Evolutionary conservation across 2,113 vertebrate species (phyloP), one percentile per base, ranked within the genome.

Genomic region (Tachuris rubrigastra): DNA sequence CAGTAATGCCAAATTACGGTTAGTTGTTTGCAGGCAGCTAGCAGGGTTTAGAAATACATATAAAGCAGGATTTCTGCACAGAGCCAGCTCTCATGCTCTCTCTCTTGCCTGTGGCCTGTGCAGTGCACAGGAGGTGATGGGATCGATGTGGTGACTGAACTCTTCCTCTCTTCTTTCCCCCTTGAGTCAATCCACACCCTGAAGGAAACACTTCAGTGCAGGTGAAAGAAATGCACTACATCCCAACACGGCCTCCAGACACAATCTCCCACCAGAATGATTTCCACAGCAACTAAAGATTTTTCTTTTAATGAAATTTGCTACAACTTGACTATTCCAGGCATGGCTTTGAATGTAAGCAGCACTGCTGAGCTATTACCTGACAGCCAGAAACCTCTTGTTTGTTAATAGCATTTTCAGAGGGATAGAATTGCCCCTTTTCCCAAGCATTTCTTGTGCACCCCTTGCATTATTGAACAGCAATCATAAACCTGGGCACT

Each of bases 41-140:
- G 52, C 68, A 71, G 21, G 16, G 35, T 62, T 84, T 86, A 62
- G 76, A 79, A 93, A 63, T 28, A 17, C 18, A 17, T 25, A 1
- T 9, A 24, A 69, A n/a, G n/a, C 11, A 6, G 31, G 21, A 33
- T 11, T 73, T 75, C 60, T 63, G 25, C 30, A 31, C 52, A 77
- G 67, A 39, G 19, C 49, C 22, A 18, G 0, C 58, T 59, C n/a
- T 56, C n/a, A 68, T 12, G 3, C n/a, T 76, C 3, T 20, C 39
- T 10, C 53, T 31, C 30, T 11, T 30, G 28, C 23, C 5, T 10
- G 63, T 31, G 68, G 59, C 44, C 74, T 33, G 60, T 35, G 73
- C 46, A 25, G 65, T 3, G n/a, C 2, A 8, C 42, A 16, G 74
- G 60, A 68, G 59, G 10, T 35, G 76, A 21, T 0, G 0, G 53